Base-by-base conservation (phyloP, 2,888 invertebrate genomes). In the Pterostichus madidus region DNA sequence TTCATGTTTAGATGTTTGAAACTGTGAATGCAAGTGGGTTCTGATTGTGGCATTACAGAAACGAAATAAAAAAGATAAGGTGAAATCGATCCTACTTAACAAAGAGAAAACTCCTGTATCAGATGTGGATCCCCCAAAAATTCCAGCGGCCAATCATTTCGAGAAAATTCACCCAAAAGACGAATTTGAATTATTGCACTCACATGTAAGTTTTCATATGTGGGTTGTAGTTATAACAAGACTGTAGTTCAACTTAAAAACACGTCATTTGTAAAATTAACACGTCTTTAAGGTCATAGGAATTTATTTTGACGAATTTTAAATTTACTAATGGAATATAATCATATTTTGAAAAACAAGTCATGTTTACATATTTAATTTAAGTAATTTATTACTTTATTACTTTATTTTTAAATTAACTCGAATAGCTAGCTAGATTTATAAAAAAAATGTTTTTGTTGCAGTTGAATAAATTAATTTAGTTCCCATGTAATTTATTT, bases 91-190 rank as follows among this genome's bases (percentile, higher is more conserved):
- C 89, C 92, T 95, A 88, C 87, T 94, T 87, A 95, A 95, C 91
- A 95, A 94, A 91, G 93, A 93, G 89, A 92, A 93, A 83, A 91
- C 92, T 87, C 91, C 92, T 86, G 90, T 92, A 87, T 91, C 90
- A 88, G 91, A 92, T 88, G 90, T 91, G 84, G 90, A 90, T 86
- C 87, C 88, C 61, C 88, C 87, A 73, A 87, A 89, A 83, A 88
- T 88, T 61, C 91, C 91, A 85, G 89, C 92, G 83, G 86, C 91
- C 75, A 96, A 96, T 92, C 94, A 94, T 90, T 96, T 96, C 90
- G 95, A 95, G 88, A 91, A 93, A 88, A 94, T 93, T 89, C 94
- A 93, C 86, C 96, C 97, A 77, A 96, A 96, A 91, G 97, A 97
- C 91, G 96, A 96, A 73, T 89, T 93, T 84, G 93, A 93, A 88